Evolutionary conservation across 2,888 invertebrate genomes (phyloP), one percentile per base, ranked within the genome.

Genomic region (Microplitis deprimator): DNA sequence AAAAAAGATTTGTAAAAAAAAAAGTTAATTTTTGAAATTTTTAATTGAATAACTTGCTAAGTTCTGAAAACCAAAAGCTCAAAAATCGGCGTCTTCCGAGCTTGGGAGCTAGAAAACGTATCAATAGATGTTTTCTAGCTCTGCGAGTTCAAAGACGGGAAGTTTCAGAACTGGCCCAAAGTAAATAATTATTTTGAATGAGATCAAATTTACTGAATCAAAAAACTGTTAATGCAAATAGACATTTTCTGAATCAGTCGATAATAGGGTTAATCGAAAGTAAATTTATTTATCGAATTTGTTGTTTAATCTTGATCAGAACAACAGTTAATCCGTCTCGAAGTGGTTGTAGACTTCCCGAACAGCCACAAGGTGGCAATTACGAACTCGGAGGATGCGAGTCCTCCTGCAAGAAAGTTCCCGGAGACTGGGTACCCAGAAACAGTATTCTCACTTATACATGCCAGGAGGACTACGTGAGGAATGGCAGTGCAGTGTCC

Each of bases 371-470:
- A 73, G 81, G 82, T 68, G 85, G 85, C 59, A 79, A 68, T 50
- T 86, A 83, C 79, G 77, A 79, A 73, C 79, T 86, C 38, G 79
- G 77, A 6, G 83, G 78, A 65, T 86, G 86, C 67, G 75, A 73
- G 20, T 40, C 67, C 61, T 82, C 81, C 6, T 86, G 88, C 67
- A 78, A 77, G 39, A 80, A 78, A 65, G 81, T 78, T 67, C 81
- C 84, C 1, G 85, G 86, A 4, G 83, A 84, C 64, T 76, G 64
- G 40, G 85, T 87, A 41, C 82, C 83, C 5, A 69, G 77, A 5
- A 80, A 80, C 69, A 82, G 83, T 50, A 79, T 86, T 59, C 82
- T 88, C 64, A 82, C 81, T 59, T 87, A 83, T 77, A 80, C 79
- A 17, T 88, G 88, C 78, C 73, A 82, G 38, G 77, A 77, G 16